Evolutionary conservation across 2,797 vertebrate genomes (phyloP), one percentile per base, ranked within the genome.

Genomic region (Melanotaenia nigrans): DNA sequence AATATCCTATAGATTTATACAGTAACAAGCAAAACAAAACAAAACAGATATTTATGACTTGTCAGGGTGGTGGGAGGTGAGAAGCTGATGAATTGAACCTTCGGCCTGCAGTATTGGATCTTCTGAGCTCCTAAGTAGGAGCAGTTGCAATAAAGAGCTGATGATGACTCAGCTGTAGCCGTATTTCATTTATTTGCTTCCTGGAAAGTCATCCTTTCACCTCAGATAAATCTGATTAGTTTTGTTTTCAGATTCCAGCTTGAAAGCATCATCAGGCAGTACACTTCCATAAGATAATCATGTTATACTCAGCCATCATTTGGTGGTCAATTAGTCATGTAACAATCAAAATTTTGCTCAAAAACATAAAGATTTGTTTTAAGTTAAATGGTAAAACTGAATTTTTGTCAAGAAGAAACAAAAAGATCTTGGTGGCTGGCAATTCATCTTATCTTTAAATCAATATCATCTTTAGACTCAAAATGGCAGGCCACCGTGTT

Each of bases 361-460:
- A 35, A 62, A 57, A 54, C 8, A 51, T 16, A 0, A n/a, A 10
- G 36, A 63, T 79, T 60, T 63, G 33, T 68, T 69, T 65, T 9
- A 59, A 13, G 40, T 66, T 24, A 64, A 40, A 9, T 57, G 22
- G 54, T 24, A 35, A 67, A 61, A 56, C 12, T 24, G 14, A 61
- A 68, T 36, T 57, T 3, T 20, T 68, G 67, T 65, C 1, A 45
- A 18, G 16, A 45, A 45, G 42, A n/a, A n/a, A 33, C 36, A 3
- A 62, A 81, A 68, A 65, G 5, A 61, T 13, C 22, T 49, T n/a
- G 63, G 68, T 28, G 9, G 5, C 0, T 3, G 33, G 8, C 25
- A 60, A 76, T 32, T 33, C 5, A 16, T 58, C 25, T 40, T 51
- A 35, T 82, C 79, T 69, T 59, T 20, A 10, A 66, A 63, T 73